Conservation (phyloP, 2,113 vertebrate genomes). For the Uria lomvia region DNA sequence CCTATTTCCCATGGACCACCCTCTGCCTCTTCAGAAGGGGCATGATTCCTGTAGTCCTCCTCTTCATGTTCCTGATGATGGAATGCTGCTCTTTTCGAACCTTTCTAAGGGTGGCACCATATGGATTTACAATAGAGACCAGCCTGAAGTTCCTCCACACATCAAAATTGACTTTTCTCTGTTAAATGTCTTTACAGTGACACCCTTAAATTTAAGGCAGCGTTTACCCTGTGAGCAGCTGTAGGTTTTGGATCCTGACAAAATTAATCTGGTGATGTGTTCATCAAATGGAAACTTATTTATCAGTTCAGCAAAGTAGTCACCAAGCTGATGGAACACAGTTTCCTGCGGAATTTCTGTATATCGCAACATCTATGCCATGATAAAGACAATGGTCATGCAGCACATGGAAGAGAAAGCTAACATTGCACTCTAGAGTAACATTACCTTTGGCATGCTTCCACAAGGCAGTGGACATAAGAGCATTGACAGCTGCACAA, state of each 20-base stretch:
- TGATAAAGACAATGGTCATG: not conserved
- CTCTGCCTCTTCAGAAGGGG: not conserved
- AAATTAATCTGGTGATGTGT: not conserved
- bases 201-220: not conserved
- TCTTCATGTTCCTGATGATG: not conserved
- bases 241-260: not conserved
- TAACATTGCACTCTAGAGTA: no score
- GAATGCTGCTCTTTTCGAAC: not conserved
- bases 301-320: not conserved
- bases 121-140: not conserved
- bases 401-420: not conserved
- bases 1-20: not conserved
- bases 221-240: not conserved
- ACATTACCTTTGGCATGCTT: not conserved
- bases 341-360: not conserved
- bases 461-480: not conserved
- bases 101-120: not conserved
- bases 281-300: not conserved
- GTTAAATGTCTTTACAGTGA: not conserved
- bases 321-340: not conserved
- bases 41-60: not conserved
- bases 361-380: not conserved
- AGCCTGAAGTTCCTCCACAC: not conserved
- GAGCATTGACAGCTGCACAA: not conserved
- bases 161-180: not conserved